Evolutionary conservation across 1,140 invertebrate species (phyloP).

Genomic region (Drosophila bocqueti): DNA sequence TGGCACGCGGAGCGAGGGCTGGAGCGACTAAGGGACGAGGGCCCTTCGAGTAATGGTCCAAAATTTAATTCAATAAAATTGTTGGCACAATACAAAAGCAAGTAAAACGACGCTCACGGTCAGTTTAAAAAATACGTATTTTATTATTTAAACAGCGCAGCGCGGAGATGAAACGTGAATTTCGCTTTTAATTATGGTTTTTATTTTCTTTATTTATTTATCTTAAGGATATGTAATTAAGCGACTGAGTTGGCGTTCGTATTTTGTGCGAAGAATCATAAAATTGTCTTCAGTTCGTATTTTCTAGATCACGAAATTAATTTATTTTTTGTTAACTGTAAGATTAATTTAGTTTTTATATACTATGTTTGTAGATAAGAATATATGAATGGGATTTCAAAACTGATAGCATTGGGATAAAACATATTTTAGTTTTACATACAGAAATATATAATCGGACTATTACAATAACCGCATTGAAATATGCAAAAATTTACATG

Average conservation of each 20-base stretch:
- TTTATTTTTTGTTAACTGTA: too few relatives aligned
- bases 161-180: slow-evolving; percentile 21
- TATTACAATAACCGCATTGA: too few relatives aligned
- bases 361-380: too few relatives aligned
- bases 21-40: background rate
- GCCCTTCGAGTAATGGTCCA: slow-evolving; percentile 68
- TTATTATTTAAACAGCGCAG: slow-evolving; percentile 30
- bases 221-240: slow-evolving; percentile 14
- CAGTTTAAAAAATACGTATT: slow-evolving; percentile 16
- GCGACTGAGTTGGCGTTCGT: background rate
- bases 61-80: slow-evolving; percentile 83
- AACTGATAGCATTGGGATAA: too few relatives aligned
- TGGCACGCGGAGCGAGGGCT: background rate
- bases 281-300: too few relatives aligned
- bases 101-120: slow-evolving; percentile 22
- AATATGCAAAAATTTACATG: too few relatives aligned
- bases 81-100: slow-evolving; percentile 72
- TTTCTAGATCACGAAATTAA: too few relatives aligned
- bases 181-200: slow-evolving; percentile 32
- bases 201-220: slow-evolving; percentile 23
- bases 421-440: too few relatives aligned
- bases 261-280: background rate
- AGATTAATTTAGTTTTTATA: too few relatives aligned
- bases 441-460: too few relatives aligned
- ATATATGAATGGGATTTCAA: too few relatives aligned